These are phyloP conservation scores for Pollenia labialis DNA, from an alignment of 2,888 invertebrate species.

Conservation along the genomic window DNA sequence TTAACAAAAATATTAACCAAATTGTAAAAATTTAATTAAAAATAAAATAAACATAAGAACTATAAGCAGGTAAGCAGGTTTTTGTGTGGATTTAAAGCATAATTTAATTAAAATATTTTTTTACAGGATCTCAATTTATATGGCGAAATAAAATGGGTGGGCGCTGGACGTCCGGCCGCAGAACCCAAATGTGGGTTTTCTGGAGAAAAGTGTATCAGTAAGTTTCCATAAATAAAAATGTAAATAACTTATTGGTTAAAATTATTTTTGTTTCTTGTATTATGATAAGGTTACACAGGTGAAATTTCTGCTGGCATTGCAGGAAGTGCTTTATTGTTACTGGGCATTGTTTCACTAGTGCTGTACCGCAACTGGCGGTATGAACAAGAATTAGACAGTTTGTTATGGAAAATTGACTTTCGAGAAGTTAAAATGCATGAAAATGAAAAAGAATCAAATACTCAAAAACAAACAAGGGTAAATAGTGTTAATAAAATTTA, in stretches of 20 bases:
- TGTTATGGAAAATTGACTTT: conserved; percentile 97
- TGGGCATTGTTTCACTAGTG: conserved; percentile 90
- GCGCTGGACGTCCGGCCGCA: conserved; percentile 90
- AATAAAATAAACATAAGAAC: conserved; percentile 40
- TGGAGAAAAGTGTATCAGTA: conserved; percentile 95
- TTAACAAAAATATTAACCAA: conserved; percentile 29
- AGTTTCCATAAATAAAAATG: conserved; percentile 83
- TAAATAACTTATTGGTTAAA: not conserved
- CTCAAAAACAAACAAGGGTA: conserved; percentile 83
- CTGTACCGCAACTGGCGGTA: conserved; percentile 96
- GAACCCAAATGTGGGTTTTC: conserved; percentile 96
- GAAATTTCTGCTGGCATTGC: conserved; percentile 93
- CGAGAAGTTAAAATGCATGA: conserved; percentile 92
- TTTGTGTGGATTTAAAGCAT: not conserved
- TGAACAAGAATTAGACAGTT: conserved; percentile 95
- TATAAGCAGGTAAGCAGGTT: conserved; percentile 58
- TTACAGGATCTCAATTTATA: conserved; percentile 90
- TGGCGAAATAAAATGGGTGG: conserved; percentile 91
- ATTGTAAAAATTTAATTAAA: conserved; percentile 21
- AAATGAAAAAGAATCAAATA: conserved; percentile 84
- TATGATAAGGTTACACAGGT: conserved; percentile 89
- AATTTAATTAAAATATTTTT: not conserved
- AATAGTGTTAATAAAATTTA: conserved; percentile 22
- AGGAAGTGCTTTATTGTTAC: conserved; percentile 89
- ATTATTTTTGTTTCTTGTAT: conserved; percentile 12